These are phyloP conservation scores for Oncorhynchus gorbuscha DNA, from an alignment of 2,113 vertebrate genomes.

Conservation along the genomic window DNA sequence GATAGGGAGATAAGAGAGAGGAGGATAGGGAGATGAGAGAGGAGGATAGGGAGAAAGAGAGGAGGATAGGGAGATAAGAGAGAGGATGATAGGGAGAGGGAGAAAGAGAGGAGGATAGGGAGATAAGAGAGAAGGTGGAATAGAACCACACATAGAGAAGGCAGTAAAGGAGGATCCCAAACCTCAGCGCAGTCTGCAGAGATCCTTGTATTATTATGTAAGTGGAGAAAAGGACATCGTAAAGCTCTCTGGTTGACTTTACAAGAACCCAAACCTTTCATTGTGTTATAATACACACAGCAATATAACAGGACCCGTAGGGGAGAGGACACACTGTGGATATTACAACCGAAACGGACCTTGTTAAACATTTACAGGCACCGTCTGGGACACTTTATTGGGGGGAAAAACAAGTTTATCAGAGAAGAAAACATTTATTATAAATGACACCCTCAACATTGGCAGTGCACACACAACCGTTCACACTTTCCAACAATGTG, in stretches of 20 bases:
- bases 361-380: constrained; percentile 73
- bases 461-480: constrained; percentile 25
- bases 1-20: too few species aligned
- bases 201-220: constrained; percentile 24
- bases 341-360: constrained; percentile 54
- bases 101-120: constrained; percentile 2
- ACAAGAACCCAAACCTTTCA: constrained; percentile 22
- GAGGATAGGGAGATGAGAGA: too few species aligned
- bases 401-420: constrained; percentile 45
- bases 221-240: constrained; percentile 15
- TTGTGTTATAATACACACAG: constrained; percentile 35
- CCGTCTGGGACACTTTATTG: constrained; percentile 67
- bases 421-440: constrained; percentile 37
- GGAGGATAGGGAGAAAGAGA: too few species aligned
- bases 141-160: not conserved
- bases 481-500: constrained; percentile 66
- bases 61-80: not conserved
- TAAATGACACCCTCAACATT: constrained; percentile 48
- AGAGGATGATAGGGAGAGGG: constrained; percentile 3
- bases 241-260: constrained; percentile 17
- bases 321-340: constrained; percentile 33
- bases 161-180: constrained; percentile 9
- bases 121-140: not conserved
- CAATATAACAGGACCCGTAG: constrained; percentile 32
- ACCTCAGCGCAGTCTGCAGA: constrained; percentile 6